phyloP scores from a whole-genome alignment of 2,113 vertebrate species.

The Aspidoscelis tigris region DNA sequence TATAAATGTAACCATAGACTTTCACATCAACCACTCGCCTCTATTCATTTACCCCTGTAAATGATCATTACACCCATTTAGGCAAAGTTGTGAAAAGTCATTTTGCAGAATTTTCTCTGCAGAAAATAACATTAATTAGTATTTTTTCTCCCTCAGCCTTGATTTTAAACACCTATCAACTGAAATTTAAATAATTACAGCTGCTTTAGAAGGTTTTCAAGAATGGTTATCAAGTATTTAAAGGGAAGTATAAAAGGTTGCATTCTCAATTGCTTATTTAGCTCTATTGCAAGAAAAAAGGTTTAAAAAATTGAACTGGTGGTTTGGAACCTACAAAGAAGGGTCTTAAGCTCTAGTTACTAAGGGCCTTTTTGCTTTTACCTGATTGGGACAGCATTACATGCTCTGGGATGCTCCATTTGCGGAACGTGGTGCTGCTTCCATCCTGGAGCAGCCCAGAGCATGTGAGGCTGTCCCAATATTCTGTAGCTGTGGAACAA shows the following conservation, averaged over 20 bases:
- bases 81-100: constrained; percentile 17
- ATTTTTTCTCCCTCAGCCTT: constrained; percentile 42
- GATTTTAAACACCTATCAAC: constrained; percentile 60
- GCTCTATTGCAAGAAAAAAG: constrained; percentile 26
- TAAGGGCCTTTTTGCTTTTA: constrained; percentile 30
- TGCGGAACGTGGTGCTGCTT: too few species aligned
- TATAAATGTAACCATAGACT: too few species aligned
- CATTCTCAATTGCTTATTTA: constrained; percentile 67
- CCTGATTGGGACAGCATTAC: too few species aligned
- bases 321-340: constrained; percentile 57
- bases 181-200: constrained; percentile 72
- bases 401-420: too few species aligned
- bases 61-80: constrained; percentile 35
- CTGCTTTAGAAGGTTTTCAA: constrained; percentile 52
- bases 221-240: constrained; percentile 40
- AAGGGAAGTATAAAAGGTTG: constrained; percentile 35
- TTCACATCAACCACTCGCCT: constrained; percentile 1
- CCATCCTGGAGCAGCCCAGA: too few species aligned
- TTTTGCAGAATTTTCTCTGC: constrained; percentile 50
- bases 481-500: too few species aligned
- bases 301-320: constrained; percentile 17
- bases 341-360: constrained; percentile 56
- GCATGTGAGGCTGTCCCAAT: too few species aligned
- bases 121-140: constrained; percentile 62
- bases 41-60: constrained; percentile 40